phyloP scores from a whole-genome alignment of 2,113 vertebrate genomes.

The Aegithalos caudatus region DNA sequence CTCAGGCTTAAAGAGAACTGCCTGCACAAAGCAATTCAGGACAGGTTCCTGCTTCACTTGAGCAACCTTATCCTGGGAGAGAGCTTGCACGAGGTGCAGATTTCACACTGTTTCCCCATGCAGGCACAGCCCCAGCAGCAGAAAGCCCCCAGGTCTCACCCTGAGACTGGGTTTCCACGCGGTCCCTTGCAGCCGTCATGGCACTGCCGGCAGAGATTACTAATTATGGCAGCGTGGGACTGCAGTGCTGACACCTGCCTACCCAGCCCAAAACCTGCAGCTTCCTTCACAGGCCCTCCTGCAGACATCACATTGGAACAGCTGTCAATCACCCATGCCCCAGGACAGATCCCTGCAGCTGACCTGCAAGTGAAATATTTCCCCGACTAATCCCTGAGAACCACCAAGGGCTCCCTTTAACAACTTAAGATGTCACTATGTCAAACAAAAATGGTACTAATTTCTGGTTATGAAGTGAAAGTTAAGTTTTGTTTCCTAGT shows the following conservation, averaged over 20 bases:
- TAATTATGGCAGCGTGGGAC: background rate
- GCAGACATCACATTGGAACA: background rate
- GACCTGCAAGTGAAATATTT: background rate
- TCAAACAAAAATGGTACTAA: conserved; percentile 8
- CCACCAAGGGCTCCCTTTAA: background rate
- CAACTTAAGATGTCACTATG: background rate
- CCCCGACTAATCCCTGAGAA: background rate
- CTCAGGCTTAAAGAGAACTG: background rate
- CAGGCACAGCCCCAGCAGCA: background rate
- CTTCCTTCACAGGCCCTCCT: background rate
- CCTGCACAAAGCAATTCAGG: background rate
- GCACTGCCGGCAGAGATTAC: background rate
- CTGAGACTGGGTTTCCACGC: background rate
- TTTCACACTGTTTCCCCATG: accelerated
- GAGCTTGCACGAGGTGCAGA: accelerated
- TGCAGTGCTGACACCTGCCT: background rate
- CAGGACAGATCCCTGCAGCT: background rate
- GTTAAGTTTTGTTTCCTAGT: background rate
- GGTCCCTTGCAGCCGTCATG: background rate
- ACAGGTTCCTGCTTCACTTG: background rate
- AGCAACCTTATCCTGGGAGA: accelerated
- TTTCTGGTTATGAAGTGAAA: background rate
- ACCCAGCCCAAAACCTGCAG: background rate
- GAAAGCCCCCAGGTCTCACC: background rate
- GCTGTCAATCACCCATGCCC: background rate